These are phyloP conservation scores for Bombus vancouverensis DNA, from an alignment of 1,140 invertebrate species.

Conservation along the genomic window DNA sequence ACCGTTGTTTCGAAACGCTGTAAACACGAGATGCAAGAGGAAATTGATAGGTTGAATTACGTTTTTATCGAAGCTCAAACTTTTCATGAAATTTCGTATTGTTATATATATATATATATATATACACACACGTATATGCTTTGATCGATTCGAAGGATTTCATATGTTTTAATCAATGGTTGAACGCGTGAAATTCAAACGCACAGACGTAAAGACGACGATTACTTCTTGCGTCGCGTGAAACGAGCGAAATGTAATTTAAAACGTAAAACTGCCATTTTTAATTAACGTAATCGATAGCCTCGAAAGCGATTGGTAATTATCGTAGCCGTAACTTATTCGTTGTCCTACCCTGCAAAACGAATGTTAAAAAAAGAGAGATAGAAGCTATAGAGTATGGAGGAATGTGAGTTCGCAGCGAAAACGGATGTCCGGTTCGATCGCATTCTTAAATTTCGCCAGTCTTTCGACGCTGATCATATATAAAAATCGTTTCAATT, in stretches of 20 bases:
- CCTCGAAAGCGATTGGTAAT: constrained; percentile 21
- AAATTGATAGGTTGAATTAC: neutral
- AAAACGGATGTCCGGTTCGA: constrained; percentile 41
- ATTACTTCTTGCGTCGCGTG: constrained; percentile 28
- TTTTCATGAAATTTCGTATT: neutral
- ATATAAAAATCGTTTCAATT: constrained; percentile 34
- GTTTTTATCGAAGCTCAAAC: constrained; percentile 3
- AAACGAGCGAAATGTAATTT: constrained; percentile 3
- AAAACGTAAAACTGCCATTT: constrained; percentile 49
- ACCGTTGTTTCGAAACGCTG: constrained; percentile 9
- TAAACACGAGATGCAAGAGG: constrained; percentile 4
- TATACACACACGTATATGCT: neutral
- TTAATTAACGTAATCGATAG: constrained; percentile 29
- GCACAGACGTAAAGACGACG: constrained; percentile 24
- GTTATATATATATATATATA: neutral
- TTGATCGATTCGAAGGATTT: constrained; percentile 17
- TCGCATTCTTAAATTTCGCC: constrained; percentile 28
- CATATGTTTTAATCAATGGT: neutral
- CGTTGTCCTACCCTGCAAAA: constrained; percentile 36
- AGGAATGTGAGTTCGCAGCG: constrained; percentile 33
- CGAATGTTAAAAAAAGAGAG: constrained; percentile 8
- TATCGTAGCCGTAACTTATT: constrained; percentile 23
- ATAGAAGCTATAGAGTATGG: neutral
- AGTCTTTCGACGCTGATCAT: constrained; percentile 40
- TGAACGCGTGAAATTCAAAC: constrained; percentile 17